A percentile compares a stretch with the other conserved stretches of the same genome.
Conservation (phyloP, 2,797 vertebrate genomes). For the Falco rusticolus region DNA sequence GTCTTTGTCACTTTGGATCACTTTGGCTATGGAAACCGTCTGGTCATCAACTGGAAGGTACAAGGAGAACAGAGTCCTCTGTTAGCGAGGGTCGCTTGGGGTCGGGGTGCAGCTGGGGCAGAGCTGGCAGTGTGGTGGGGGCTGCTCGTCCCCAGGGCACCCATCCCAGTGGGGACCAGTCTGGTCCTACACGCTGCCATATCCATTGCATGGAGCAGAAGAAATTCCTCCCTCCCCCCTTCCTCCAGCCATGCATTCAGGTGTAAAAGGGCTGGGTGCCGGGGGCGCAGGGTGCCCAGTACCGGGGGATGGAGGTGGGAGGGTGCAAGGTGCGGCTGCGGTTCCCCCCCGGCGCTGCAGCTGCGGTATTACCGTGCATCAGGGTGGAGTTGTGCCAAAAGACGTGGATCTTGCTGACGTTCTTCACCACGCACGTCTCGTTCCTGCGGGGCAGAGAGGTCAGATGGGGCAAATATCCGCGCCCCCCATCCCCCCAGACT, state of each 20-base stretch:
- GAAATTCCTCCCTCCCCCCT: rapidly evolving
- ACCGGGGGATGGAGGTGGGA: rapidly evolving
- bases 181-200: rapidly evolving
- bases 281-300: background rate
- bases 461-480: background rate
- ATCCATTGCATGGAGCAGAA: rapidly evolving
- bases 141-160: background rate
- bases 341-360: rapidly evolving
- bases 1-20: constrained; percentile 2
- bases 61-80: rapidly evolving
- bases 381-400: background rate
- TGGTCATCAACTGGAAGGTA: background rate
- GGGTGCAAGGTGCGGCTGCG: background rate
- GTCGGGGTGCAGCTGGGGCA: background rate
- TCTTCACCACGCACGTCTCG: background rate
- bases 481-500: no score
- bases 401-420: background rate
- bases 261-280: background rate
- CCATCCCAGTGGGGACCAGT: background rate
- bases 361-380: background rate
- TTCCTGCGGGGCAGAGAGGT: constrained; percentile 23
- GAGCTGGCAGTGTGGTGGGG: rapidly evolving
- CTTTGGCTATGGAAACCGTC: rapidly evolving
- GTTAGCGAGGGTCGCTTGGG: rapidly evolving
- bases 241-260: rapidly evolving